phyloP scores from a whole-genome alignment of 2,797 vertebrate genomes.

The Chromobotia macracanthus region DNA sequence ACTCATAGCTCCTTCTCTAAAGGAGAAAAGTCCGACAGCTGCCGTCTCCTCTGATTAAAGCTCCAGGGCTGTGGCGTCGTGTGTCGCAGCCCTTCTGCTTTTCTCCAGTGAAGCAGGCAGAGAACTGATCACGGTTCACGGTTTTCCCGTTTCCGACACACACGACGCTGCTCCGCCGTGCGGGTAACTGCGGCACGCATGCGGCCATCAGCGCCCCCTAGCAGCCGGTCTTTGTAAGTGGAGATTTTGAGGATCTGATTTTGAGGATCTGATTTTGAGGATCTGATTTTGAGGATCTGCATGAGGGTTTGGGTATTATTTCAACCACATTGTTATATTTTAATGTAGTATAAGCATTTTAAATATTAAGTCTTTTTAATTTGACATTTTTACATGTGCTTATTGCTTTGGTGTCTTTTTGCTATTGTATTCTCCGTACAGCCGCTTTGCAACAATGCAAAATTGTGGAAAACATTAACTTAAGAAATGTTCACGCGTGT shows the following conservation, averaged over 20 bases:
- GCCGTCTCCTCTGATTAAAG: conserved; percentile 66
- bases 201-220: background rate
- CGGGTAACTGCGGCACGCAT: background rate
- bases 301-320: too few relatives aligned
- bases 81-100: background rate
- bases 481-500: too few relatives aligned
- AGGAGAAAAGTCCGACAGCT: conserved; percentile 64
- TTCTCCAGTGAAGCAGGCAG: conserved; percentile 25
- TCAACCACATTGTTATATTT: too few relatives aligned
- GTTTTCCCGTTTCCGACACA: conserved; percentile 27
- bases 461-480: too few relatives aligned
- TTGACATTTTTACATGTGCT: too few relatives aligned
- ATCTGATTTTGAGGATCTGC: too few relatives aligned
- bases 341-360: too few relatives aligned
- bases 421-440: too few relatives aligned
- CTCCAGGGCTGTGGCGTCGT: conserved; percentile 58
- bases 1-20: conserved; percentile 75
- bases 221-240: background rate
- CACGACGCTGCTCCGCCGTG: background rate
- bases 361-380: too few relatives aligned
- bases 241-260: background rate
- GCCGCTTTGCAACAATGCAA: too few relatives aligned
- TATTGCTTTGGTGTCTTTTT: too few relatives aligned
- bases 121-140: conserved; percentile 14
- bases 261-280: too few relatives aligned